Base-by-base conservation (phyloP, 2,113 vertebrate genomes). In the Monarcha castaneiventris region DNA sequence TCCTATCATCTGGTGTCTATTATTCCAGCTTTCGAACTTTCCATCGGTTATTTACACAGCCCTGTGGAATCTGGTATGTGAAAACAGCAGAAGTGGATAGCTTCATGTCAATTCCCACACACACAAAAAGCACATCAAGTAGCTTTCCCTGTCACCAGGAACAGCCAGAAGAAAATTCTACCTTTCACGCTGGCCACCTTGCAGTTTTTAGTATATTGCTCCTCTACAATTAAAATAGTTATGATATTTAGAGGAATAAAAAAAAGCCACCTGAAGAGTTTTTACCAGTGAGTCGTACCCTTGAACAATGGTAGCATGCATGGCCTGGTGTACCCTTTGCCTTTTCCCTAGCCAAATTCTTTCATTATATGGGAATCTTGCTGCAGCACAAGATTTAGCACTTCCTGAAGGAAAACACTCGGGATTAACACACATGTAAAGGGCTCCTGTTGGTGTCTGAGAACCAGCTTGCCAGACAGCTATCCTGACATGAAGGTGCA, bases 391-490 rank as follows among this genome's bases (percentile, higher is more conserved):
- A 61, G 51, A 87, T 83, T 95, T 84, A 93, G 59, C 86, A 89
- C 74, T 94, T 94, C 46, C 64, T 55, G 61, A 77, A 88, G 84
- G 72, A 88, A 94, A 93, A 46, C 51, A 81, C 78, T 32, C 73
- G 52, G 87, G 61, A 90, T 27, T 43, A 78, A 81, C 49, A 73
- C 26, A 11, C 23, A 56, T 68, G 29, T 26, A 51, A 7, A 71
- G 48, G 44, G 32, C 63, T 95, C 90, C 92, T 71, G 59, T 33
- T 18, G 29, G 46, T 95, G 95, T 87, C 93, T 46, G 94, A 95
- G 89, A 92, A 76, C 16, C 59, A 77, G 44, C 44, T 77, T 84
- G 69, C 77, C 72, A 95, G 86, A 77, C 39, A 62, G 54, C 17
- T 71, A 67, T 49, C 48, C 61, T 32, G 67, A 75, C 66, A 80